A percentile compares a stretch with the other conserved stretches of the same genome.
These are phyloP conservation scores for Drosophila leontia DNA, from an alignment of 1,140 invertebrate genomes.

Conservation along the genomic window DNA sequence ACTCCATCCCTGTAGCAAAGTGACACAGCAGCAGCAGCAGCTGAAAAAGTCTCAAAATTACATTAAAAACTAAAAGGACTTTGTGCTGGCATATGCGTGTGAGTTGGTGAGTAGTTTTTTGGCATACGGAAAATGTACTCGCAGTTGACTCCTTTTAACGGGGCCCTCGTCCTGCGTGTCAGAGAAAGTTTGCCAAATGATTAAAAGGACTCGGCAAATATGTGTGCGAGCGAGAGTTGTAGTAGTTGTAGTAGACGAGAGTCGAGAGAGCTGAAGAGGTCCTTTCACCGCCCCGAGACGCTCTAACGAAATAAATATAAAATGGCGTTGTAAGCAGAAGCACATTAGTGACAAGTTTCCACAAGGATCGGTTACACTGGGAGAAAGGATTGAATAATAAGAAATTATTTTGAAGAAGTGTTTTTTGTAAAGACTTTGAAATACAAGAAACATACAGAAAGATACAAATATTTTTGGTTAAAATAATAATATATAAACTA, in stretches of 20 bases:
- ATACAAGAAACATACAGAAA: too few relatives aligned
- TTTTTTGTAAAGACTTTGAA: not conserved
- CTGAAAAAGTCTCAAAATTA: constrained; percentile 75
- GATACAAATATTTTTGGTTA: too few relatives aligned
- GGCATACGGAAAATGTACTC: constrained; percentile 73
- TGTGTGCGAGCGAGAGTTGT: constrained; percentile 54
- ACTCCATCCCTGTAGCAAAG: constrained; percentile 32
- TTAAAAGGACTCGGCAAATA: constrained; percentile 74
- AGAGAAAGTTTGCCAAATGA: constrained; percentile 82
- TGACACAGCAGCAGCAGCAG: constrained; percentile 55
- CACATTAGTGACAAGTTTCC: constrained; percentile 69
- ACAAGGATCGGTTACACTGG: not conserved
- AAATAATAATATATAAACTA: too few relatives aligned
- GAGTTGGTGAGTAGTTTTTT: constrained; percentile 65
- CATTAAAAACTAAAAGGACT: constrained; percentile 77
- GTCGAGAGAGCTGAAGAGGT: constrained; percentile 52
- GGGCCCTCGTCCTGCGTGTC: constrained; percentile 69
- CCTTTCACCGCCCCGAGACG: constrained; percentile 55
- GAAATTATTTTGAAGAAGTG: too few relatives aligned
- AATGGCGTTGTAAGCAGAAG: constrained; percentile 78
- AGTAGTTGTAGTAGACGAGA: constrained; percentile 51
- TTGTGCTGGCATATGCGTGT: constrained; percentile 32
- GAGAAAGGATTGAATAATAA: not conserved
- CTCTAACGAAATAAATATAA: constrained; percentile 80
- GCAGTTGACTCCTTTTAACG: constrained; percentile 57